Evolutionary conservation across 2,797 vertebrate species (phyloP), one percentile per base, ranked within the genome.

Genomic region (Harpagifer antarcticus): DNA sequence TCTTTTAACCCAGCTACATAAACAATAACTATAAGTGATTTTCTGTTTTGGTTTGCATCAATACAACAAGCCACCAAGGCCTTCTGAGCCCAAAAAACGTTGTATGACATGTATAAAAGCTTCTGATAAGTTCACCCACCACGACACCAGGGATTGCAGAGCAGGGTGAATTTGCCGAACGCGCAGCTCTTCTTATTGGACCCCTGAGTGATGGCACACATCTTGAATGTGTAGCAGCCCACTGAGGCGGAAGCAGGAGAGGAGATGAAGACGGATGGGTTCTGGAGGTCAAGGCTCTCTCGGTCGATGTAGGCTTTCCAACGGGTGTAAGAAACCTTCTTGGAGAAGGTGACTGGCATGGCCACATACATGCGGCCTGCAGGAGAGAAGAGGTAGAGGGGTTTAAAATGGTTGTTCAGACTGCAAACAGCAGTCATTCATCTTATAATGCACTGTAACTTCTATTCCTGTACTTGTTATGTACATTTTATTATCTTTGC

Each of bases 121-220:
- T 6, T 44, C 7, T 19, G 6, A 64, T 17, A 3, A 27, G 9
- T 55, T 40, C 9, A 48, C 93, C 89, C 64, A 95, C 95, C 88
- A 12, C 5, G 44, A 69, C 93, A 93, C 94, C 94, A 95, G 55
- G 95, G 94, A 66, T 95, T 96, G 81, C 86, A 95, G 45, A 96
- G 92, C 52, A 96, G 81, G 31, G 68, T 78, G 49, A 96, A 93
- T 50, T 66, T 70, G 33, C 91, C 86, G 0, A 59, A 9, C 0
- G 5, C 37, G 4, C 19, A 58, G 45, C 5, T 63, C 71, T 4
- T 79, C 71, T 4, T 79, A 23, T 48, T 17, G 10, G 33, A 13
- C 0, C 1, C 3, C 20, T n/a, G 50, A 4, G 63, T 75, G 66
- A 62, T 47, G 20, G 86, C 47, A 11, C 8, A 53, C 50, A 96